Percentiles rank a stretch among this genome's conserved stretches.
phyloP scores from a whole-genome alignment of 2,113 vertebrate species.

The Gymnarchus niloticus region DNA sequence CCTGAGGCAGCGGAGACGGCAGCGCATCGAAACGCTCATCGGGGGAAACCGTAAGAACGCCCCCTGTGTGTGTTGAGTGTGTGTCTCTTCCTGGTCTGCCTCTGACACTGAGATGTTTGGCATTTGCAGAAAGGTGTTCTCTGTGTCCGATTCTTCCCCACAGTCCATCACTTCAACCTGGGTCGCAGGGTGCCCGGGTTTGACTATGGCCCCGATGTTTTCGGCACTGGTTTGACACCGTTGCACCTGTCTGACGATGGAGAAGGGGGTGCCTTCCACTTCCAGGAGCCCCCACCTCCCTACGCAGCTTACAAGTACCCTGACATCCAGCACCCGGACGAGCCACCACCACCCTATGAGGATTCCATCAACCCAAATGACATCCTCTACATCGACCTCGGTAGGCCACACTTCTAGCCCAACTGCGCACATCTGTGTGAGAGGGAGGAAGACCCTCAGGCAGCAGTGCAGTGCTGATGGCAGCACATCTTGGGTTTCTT shows the following conservation, averaged over 20 bases:
- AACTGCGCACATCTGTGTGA: background rate
- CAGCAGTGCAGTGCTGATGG: background rate
- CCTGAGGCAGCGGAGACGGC: slow-evolving; percentile 83
- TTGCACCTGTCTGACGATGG: slow-evolving; percentile 95
- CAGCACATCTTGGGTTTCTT: too few species aligned
- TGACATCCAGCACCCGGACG: slow-evolving; percentile 87
- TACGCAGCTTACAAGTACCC: slow-evolving; percentile 97
- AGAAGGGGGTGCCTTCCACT: slow-evolving; percentile 93
- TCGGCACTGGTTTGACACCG: slow-evolving; percentile 92
- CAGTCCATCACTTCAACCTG: slow-evolving; percentile 96
- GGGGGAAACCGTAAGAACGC: slow-evolving; percentile 82
- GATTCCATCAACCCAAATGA: slow-evolving; percentile 88
- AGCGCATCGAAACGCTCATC: slow-evolving; percentile 93
- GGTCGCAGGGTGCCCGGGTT: slow-evolving; percentile 91
- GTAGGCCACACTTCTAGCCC: slow-evolving; percentile 47
- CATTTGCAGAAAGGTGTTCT: background rate
- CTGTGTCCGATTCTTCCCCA: background rate
- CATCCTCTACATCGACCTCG: slow-evolving; percentile 79
- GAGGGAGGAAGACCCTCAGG: too few species aligned
- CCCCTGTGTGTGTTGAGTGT: background rate
- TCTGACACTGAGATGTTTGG: background rate
- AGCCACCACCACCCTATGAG: slow-evolving; percentile 92
- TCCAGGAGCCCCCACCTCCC: slow-evolving; percentile 91
- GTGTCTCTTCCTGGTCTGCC: background rate
- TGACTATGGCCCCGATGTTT: slow-evolving; percentile 86